Evolutionary conservation across 2,797 vertebrate genomes (phyloP).

Genomic region (Hydrocynus forskahlii): DNA sequence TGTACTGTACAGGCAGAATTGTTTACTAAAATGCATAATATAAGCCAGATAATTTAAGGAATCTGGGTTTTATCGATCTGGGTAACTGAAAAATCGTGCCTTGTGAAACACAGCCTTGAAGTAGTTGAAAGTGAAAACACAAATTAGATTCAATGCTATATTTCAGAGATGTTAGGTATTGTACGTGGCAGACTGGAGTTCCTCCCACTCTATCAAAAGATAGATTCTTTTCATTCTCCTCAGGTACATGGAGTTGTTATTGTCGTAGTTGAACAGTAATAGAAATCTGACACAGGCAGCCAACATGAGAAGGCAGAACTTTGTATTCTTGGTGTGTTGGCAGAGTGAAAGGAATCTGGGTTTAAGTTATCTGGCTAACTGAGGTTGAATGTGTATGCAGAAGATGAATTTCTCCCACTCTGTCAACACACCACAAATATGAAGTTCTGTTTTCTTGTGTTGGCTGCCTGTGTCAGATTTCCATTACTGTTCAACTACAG

Average conservation of each 20-base stretch:
- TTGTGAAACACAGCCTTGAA: neutral
- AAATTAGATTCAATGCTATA: neutral
- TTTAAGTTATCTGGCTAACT: neutral
- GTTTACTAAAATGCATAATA: neutral
- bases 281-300: constrained; percentile 11
- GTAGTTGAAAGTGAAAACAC: neutral
- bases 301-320: neutral
- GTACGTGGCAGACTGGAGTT: too few relatives aligned
- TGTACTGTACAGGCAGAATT: neutral
- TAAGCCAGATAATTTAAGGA: neutral
- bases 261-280: constrained; percentile 23
- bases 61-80: neutral
- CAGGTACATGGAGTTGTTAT: constrained; percentile 32
- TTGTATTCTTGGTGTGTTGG: neutral
- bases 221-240: constrained; percentile 30
- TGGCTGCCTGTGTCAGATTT: constrained; percentile 7
- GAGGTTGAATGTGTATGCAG: neutral
- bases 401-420: neutral
- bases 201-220: too few relatives aligned
- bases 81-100: neutral
- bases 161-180: too few relatives aligned
- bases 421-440: neutral
- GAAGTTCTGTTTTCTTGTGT: neutral
- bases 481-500: constrained; percentile 25
- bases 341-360: neutral